phyloP scores from a whole-genome alignment of 2,113 vertebrate genomes.

The Tachysurus vachellii region DNA sequence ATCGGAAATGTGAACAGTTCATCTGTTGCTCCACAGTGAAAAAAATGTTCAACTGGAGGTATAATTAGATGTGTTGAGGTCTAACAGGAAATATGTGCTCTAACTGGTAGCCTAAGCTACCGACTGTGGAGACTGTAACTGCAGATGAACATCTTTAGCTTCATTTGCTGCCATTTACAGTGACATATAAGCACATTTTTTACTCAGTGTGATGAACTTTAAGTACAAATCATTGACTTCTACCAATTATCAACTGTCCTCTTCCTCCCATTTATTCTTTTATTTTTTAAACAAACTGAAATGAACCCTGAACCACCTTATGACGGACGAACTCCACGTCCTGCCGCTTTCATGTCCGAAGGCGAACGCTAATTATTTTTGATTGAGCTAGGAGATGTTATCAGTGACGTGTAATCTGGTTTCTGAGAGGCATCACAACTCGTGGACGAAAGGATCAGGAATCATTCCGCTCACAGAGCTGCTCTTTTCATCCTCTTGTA shows the following conservation, averaged over 20 bases:
- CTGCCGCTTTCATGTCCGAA: background rate
- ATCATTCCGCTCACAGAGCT: background rate
- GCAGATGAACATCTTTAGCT: background rate
- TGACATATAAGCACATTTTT: background rate
- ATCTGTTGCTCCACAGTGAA: background rate
- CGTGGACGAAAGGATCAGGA: background rate
- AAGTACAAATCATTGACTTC: background rate
- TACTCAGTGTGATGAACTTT: background rate
- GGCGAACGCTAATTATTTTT: background rate
- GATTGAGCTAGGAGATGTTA: background rate
- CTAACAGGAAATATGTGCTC: background rate
- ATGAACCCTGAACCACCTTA: background rate
- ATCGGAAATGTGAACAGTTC: background rate
- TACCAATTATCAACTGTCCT: background rate
- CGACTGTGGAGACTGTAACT: background rate
- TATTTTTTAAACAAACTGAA: background rate
- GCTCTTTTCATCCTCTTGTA: constrained; percentile 6
- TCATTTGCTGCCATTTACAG: background rate
- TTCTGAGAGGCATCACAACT: background rate
- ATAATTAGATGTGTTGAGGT: background rate
- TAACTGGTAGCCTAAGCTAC: background rate
- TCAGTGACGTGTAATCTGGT: background rate
- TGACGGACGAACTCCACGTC: background rate
- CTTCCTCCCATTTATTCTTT: too few species aligned
- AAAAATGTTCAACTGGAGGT: background rate